A percentile compares a stretch with the other conserved stretches of the same genome.
Conservation (phyloP, 1,140 invertebrate species). For the Drosophila truncata region DNA sequence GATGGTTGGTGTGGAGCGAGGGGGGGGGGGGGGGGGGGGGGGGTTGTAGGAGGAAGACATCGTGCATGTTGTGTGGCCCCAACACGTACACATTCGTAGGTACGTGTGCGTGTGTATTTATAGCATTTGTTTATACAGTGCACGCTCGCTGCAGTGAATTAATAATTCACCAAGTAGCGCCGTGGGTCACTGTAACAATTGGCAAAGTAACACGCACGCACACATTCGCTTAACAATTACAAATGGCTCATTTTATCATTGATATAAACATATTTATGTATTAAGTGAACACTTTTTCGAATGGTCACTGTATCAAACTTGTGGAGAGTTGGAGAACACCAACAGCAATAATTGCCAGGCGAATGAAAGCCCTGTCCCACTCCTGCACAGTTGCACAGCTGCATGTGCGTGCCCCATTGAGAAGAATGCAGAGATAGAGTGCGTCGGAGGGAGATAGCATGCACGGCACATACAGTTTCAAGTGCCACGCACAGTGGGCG, state of each 20-base stretch:
- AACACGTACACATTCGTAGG: constrained; percentile 32
- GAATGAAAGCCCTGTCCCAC: constrained; percentile 17
- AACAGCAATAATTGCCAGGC: constrained; percentile 29
- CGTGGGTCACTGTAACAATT: constrained; percentile 18
- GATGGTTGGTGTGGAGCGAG: too few species aligned
- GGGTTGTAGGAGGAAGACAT: constrained; percentile 7
- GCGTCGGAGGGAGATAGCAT: constrained; percentile 23
- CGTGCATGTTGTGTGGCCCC: constrained; percentile 54
- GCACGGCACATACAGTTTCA: constrained; percentile 36
- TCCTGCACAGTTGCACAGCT: constrained; percentile 17
- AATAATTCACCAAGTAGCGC: constrained; percentile 4
- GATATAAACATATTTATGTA: not conserved
- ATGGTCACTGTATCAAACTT: not conserved
- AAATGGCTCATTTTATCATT: not conserved
- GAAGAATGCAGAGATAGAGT: constrained; percentile 35
- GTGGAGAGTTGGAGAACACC: constrained; percentile 41
- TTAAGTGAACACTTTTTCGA: not conserved
- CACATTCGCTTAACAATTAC: not conserved
- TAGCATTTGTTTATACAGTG: constrained; percentile 83
- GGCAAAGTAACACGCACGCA: not conserved
- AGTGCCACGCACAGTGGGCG: constrained; percentile 30
- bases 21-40: not conserved
- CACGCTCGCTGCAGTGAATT: constrained; percentile 38
- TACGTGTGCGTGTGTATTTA: constrained; percentile 72
- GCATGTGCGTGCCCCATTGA: constrained; percentile 51